Percentiles rank a stretch among this genome's conserved stretches.
These are phyloP conservation scores for Solenodon paradoxus DNA, from an alignment of 2,113 vertebrate species.

Conservation along the genomic window DNA sequence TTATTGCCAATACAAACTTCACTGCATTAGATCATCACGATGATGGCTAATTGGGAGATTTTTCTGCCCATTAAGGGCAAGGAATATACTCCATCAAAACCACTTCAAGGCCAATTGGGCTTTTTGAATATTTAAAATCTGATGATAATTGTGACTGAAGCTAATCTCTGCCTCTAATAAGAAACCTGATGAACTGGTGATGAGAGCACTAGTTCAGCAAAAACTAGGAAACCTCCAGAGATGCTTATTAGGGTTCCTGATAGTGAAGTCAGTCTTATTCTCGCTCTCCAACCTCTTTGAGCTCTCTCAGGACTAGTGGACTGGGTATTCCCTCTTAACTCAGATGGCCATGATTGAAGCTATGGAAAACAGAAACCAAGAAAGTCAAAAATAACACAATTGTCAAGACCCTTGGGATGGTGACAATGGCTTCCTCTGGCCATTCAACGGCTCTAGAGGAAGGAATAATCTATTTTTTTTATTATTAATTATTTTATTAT, in stretches of 20 bases:
- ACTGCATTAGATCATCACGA: not conserved
- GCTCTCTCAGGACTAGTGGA: not conserved
- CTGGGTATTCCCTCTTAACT: not conserved
- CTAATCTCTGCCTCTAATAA: not conserved
- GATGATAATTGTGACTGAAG: not conserved
- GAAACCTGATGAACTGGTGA: not conserved
- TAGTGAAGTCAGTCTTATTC: not conserved
- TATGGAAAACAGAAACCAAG: not conserved
- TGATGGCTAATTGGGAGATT: not conserved
- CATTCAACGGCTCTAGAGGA: not conserved
- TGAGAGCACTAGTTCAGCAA: not conserved
- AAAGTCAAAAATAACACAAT: not conserved
- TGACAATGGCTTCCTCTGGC: not conserved
- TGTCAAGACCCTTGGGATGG: not conserved
- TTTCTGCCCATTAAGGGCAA: not conserved
- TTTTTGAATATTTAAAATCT: slow-evolving; percentile 3
- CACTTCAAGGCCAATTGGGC: not conserved
- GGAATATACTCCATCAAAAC: not conserved
- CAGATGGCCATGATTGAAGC: not conserved
- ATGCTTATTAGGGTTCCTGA: not conserved
- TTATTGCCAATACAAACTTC: not conserved
- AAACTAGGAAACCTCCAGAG: not conserved
- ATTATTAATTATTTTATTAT: too few relatives aligned
- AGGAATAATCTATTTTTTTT: not conserved
- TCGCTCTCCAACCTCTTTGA: not conserved